phyloP scores from a whole-genome alignment of 1,140 invertebrate genomes.

The Plutomurus gul region DNA sequence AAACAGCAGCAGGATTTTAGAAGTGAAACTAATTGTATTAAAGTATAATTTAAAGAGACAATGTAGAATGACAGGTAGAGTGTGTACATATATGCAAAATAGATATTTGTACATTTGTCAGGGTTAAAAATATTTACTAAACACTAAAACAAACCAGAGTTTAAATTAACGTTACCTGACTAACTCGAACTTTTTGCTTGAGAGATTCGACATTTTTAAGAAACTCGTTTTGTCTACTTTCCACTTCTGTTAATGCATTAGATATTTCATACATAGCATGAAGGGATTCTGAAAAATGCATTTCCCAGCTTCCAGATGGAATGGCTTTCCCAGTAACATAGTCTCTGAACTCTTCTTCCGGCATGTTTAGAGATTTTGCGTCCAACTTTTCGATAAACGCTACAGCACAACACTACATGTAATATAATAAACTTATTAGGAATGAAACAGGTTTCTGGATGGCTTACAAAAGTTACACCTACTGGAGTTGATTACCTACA shows the following conservation, averaged over 20 bases:
- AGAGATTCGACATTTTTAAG: conserved; percentile 65
- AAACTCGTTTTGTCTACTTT: conserved; percentile 65
- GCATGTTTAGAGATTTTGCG: conserved; percentile 90
- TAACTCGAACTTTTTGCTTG: conserved; percentile 68
- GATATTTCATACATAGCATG: conserved; percentile 73
- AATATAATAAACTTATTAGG: too few relatives aligned
- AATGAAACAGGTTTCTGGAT: too few relatives aligned
- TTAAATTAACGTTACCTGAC: conserved; percentile 62
- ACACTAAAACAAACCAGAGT: neutral
- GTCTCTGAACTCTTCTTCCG: conserved; percentile 87
- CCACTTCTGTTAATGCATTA: conserved; percentile 67
- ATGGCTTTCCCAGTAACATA: conserved; percentile 91
- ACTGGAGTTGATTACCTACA: too few relatives aligned
- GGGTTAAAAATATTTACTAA: neutral
- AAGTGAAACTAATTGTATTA: too few relatives aligned
- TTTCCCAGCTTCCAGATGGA: conserved; percentile 69
- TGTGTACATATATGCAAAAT: neutral
- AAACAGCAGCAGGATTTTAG: too few relatives aligned
- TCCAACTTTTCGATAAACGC: conserved; percentile 96
- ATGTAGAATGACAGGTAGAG: too few relatives aligned
- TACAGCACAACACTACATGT: conserved; percentile 86
- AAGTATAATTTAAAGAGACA: too few relatives aligned
- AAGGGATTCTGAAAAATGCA: conserved; percentile 61
- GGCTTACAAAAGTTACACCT: too few relatives aligned
- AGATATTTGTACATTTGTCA: too few relatives aligned